Evolutionary conservation across 2,113 vertebrate genomes (phyloP), one percentile per base, ranked within the genome.

Genomic region (Murina feae): DNA sequence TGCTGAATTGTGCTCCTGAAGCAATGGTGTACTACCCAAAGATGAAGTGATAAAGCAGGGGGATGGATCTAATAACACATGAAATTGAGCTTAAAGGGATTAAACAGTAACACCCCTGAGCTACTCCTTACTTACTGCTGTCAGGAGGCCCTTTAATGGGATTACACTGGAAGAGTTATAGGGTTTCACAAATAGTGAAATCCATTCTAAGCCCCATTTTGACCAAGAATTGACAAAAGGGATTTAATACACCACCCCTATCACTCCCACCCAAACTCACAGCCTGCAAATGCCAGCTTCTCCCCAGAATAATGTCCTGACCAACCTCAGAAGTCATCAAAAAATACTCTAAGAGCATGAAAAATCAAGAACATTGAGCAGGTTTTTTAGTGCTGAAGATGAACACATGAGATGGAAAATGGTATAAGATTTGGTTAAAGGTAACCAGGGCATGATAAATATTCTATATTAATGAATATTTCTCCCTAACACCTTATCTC

Each of bases 81-180:
- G 21, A 86, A 94, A 69, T 14, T 58, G 79, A 53, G 16, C 82
- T 88, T 58, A 80, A 92, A 90, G 76, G 91, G 68, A 95, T 88
- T 68, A 90, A 51, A 69, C 8, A 87, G 92, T 9, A 79, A 94
- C n/a, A 71, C 39, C 63, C 30, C 39, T 94, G 55, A 94, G 94
- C 75, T 69, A 28, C 37, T 35, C 44, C 81, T 80, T 68, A 35
- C 51, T 44, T 20, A 37, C 44, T 13, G 58, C 66, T 81, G 35
- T 65, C 81, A 81, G 42, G 47, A 93, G 51, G 21, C 71, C 71
- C 51, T 32, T 58, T 69, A 92, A 72, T 20, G 42, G 42, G 14
- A 79, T 89, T 44, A 80, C 2, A 11, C 13, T 18, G 65, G 25
- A 65, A 89, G 23, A 84, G 1, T 78, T 72, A 92, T 1, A 6